A percentile compares a stretch with the other conserved stretches of the same genome.
Conservation (phyloP, 2,113 vertebrate species). For the Megaceryle torquata region DNA sequence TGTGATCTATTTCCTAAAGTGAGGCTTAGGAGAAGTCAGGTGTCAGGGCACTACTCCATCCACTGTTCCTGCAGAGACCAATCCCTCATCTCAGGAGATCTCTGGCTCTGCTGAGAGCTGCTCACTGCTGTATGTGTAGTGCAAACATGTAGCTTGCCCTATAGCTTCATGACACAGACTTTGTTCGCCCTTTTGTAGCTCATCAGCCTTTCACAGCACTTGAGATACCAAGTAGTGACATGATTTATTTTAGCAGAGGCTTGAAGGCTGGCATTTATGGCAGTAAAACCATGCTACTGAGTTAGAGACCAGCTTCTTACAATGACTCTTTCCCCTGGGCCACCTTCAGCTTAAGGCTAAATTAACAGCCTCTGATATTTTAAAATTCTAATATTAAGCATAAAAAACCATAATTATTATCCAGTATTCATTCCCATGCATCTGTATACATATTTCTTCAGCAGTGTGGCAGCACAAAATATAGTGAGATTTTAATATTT, state of each 20-base stretch:
- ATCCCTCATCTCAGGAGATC: background rate
- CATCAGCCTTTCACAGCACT: background rate
- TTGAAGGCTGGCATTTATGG: background rate
- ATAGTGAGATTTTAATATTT: background rate
- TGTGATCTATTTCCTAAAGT: background rate
- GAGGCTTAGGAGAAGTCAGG: background rate
- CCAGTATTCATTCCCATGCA: background rate
- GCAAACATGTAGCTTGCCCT: background rate
- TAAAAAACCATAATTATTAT: background rate
- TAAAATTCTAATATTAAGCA: background rate
- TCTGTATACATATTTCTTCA: background rate
- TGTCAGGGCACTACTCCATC: background rate
- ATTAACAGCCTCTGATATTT: background rate
- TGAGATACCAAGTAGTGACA: background rate
- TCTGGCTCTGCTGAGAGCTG: background rate
- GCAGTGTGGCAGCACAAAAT: background rate
- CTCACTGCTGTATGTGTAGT: rapidly evolving
- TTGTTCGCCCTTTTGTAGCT: background rate
- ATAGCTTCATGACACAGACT: background rate
- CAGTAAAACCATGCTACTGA: background rate
- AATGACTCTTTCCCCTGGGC: background rate
- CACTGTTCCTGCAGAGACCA: background rate
- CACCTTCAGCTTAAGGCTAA: background rate
- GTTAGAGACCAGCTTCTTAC: background rate
- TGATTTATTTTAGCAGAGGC: background rate